phyloP scores from a whole-genome alignment of 2,113 vertebrate species.

The Rhynchopsitta pachyrhyncha region DNA sequence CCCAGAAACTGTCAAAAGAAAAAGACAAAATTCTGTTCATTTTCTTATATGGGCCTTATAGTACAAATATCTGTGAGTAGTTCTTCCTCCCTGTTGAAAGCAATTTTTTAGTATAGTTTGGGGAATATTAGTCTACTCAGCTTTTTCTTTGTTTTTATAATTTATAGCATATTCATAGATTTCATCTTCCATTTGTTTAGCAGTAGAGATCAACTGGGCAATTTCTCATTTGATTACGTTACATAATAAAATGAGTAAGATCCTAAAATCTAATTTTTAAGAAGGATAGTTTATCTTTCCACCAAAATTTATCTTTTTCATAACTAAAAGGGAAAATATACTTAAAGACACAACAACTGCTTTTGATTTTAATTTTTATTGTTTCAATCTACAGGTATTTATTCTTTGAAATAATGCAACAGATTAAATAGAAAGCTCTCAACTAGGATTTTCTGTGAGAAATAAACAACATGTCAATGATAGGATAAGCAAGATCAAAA shows the following conservation, averaged over 20 bases:
- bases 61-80: background rate
- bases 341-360: background rate
- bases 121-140: background rate
- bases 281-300: background rate
- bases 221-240: conserved; percentile 16
- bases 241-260: background rate
- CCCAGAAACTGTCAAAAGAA: background rate
- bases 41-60: conserved; percentile 24
- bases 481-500: background rate
- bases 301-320: background rate
- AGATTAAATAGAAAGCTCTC: background rate
- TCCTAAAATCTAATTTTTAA: background rate
- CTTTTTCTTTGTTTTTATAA: conserved; percentile 38
- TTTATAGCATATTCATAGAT: conserved; percentile 2
- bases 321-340: background rate
- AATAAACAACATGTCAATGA: conserved; percentile 17
- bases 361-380: conserved; percentile 11
- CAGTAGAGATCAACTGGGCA: conserved; percentile 2
- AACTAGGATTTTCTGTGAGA: conserved; percentile 29
- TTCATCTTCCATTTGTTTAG: conserved; percentile 27
- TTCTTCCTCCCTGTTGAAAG: conserved; percentile 24
- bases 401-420: background rate
- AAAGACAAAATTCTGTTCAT: background rate
- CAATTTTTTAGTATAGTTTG: background rate
- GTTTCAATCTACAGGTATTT: background rate